Percentiles rank a stretch among this genome's conserved stretches.
Conservation (phyloP, 2,888 invertebrate species). For the Rosalia funebris region DNA sequence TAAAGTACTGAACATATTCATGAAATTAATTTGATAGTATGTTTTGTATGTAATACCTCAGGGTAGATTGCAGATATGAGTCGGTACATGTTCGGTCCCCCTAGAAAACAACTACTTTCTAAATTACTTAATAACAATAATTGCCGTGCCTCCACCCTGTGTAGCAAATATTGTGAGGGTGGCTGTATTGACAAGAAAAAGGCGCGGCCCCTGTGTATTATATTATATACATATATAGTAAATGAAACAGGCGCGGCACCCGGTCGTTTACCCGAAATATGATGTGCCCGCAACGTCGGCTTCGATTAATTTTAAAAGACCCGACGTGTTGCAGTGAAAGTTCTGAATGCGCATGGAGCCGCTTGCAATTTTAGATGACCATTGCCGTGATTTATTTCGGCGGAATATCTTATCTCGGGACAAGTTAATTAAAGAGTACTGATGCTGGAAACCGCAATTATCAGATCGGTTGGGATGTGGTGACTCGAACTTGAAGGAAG, state of each 20-base stretch:
- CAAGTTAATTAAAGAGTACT: not conserved
- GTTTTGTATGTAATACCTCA: too few species aligned
- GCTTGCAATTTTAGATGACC: not conserved
- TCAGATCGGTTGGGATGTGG: too few species aligned
- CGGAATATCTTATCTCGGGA: slow-evolving; percentile 13
- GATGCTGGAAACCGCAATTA: slow-evolving; percentile 1
- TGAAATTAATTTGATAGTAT: too few species aligned
- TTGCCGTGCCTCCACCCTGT: not conserved
- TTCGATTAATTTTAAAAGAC: not conserved
- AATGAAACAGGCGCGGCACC: slow-evolving; percentile 18
- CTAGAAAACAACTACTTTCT: too few species aligned
- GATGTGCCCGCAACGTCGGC: slow-evolving; percentile 3
- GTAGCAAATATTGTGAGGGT: slow-evolving; percentile 14
- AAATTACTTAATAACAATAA: slow-evolving; percentile 12
- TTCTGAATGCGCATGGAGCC: not conserved
- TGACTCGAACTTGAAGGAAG: too few species aligned
- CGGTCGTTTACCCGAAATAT: slow-evolving; percentile 21
- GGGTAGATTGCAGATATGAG: too few species aligned
- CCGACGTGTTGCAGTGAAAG: slow-evolving; percentile 1
- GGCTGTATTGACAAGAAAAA: not conserved
- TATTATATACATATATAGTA: slow-evolving; percentile 9
- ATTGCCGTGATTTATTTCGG: slow-evolving; percentile 3
- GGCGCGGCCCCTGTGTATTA: slow-evolving; percentile 8
- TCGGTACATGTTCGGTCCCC: too few species aligned
- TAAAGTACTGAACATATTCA: too few species aligned